phyloP scores from a whole-genome alignment of 2,888 invertebrate species.

The Synergus itoensis region DNA sequence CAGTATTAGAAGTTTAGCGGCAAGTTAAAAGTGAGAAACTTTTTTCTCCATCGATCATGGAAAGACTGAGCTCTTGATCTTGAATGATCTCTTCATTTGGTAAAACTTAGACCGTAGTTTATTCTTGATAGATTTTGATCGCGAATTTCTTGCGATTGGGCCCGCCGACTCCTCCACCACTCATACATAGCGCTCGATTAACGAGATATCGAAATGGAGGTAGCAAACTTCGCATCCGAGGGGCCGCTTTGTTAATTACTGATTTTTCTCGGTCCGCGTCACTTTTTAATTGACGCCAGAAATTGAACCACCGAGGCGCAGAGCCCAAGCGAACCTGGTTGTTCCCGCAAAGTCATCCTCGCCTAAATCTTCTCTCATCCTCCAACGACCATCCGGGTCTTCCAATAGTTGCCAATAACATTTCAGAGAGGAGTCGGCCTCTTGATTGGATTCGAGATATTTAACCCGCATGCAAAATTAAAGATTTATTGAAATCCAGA shows the following conservation, averaged over 20 bases:
- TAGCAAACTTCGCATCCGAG: constrained; percentile 49
- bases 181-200: constrained; percentile 39
- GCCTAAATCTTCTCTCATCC: constrained; percentile 56
- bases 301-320: constrained; percentile 70
- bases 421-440: constrained; percentile 33
- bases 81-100: constrained; percentile 35
- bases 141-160: constrained; percentile 24
- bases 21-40: not conserved
- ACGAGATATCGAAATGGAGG: constrained; percentile 51
- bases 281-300: constrained; percentile 77
- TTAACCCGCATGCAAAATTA: constrained; percentile 32
- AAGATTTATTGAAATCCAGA: constrained; percentile 34
- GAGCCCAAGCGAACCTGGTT: constrained; percentile 50
- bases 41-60: not conserved
- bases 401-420: constrained; percentile 50
- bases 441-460: constrained; percentile 40
- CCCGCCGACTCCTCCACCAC: not conserved
- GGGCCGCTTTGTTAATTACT: constrained; percentile 74
- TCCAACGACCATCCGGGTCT: constrained; percentile 48
- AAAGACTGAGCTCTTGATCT: constrained; percentile 35
- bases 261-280: constrained; percentile 77
- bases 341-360: constrained; percentile 71
- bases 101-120: constrained; percentile 25
- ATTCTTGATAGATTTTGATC: constrained; percentile 27
- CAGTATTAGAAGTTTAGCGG: constrained; percentile 32